Evolutionary conservation across 2,797 vertebrate species (phyloP).

Genomic region (Champsocephalus esox): DNA sequence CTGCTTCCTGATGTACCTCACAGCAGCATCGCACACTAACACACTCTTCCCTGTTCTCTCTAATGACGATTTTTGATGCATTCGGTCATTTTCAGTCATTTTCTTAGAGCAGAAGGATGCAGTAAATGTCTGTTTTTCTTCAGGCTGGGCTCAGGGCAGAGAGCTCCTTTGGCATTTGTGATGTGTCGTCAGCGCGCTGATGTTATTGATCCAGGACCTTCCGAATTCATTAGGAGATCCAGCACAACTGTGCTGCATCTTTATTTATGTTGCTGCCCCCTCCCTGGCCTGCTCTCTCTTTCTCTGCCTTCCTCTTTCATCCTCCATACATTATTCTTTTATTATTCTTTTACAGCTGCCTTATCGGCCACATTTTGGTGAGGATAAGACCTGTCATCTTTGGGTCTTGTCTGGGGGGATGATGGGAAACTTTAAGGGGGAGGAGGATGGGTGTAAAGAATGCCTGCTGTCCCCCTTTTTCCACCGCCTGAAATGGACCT

Average conservation of each 20-base stretch:
- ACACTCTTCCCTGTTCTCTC: constrained; percentile 24
- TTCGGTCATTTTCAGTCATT: constrained; percentile 44
- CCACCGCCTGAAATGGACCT: constrained; percentile 70
- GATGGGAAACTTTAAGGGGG: constrained; percentile 88
- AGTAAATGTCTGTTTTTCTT: constrained; percentile 65
- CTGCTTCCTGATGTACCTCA: constrained; percentile 73
- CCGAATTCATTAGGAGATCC: constrained; percentile 88
- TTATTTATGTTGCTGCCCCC: constrained; percentile 85
- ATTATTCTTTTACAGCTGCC: constrained; percentile 80
- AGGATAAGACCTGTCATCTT: constrained; percentile 92
- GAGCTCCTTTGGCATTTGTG: constrained; percentile 83
- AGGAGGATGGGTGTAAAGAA: constrained; percentile 74
- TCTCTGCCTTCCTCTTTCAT: constrained; percentile 75
- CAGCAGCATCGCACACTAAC: constrained; percentile 51
- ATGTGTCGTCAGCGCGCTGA: constrained; percentile 85
- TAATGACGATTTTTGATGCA: constrained; percentile 44
- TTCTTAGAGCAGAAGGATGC: constrained; percentile 26
- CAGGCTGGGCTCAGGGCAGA: constrained; percentile 47
- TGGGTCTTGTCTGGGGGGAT: constrained; percentile 83
- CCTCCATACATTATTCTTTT: constrained; percentile 84
- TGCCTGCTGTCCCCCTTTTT: constrained; percentile 73
- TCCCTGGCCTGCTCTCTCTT: constrained; percentile 62
- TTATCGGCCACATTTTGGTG: constrained; percentile 87
- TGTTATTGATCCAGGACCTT: constrained; percentile 89
- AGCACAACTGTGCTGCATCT: constrained; percentile 83